These are phyloP conservation scores for Pristionchus entomophagus DNA, from an alignment of 2,888 invertebrate genomes.

Conservation along the genomic window DNA sequence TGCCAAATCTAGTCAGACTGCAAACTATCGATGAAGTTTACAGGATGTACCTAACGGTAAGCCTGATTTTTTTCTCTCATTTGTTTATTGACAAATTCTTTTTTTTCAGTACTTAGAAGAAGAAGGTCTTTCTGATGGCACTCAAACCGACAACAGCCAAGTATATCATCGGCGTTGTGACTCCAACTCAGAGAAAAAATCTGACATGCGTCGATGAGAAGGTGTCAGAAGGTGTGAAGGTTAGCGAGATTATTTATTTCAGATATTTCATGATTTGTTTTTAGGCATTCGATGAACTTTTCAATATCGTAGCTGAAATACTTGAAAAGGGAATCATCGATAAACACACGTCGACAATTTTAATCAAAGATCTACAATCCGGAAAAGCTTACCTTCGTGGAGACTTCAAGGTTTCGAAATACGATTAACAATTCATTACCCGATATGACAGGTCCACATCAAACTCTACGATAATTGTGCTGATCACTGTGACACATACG, in stretches of 20 bases:
- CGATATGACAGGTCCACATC: not conserved
- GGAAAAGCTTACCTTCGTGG: not conserved
- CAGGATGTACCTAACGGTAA: not conserved
- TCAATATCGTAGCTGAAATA: not conserved
- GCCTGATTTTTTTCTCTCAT: not conserved
- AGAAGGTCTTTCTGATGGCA: not conserved
- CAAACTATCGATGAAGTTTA: constrained; percentile 1
- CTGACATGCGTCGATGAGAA: not conserved
- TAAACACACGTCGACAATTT: not conserved
- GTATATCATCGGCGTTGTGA: not conserved
- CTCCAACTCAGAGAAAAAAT: not conserved
- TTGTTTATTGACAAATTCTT: too few species aligned
- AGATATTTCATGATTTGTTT: not conserved
- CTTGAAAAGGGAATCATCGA: not conserved
- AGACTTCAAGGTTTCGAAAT: not conserved
- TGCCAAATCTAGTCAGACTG: not conserved
- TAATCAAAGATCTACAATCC: not conserved
- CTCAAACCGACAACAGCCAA: not conserved
- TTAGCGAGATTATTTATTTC: not conserved
- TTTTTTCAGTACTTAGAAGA: not conserved
- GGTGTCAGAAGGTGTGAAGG: not conserved
- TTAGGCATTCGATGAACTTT: not conserved
- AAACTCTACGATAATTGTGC: not conserved
- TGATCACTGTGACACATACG: not conserved
- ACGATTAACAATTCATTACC: not conserved